Percentiles rank a stretch among this genome's conserved stretches.
Conservation (phyloP, 2,888 invertebrate species). For the Drosophila dives region DNA sequence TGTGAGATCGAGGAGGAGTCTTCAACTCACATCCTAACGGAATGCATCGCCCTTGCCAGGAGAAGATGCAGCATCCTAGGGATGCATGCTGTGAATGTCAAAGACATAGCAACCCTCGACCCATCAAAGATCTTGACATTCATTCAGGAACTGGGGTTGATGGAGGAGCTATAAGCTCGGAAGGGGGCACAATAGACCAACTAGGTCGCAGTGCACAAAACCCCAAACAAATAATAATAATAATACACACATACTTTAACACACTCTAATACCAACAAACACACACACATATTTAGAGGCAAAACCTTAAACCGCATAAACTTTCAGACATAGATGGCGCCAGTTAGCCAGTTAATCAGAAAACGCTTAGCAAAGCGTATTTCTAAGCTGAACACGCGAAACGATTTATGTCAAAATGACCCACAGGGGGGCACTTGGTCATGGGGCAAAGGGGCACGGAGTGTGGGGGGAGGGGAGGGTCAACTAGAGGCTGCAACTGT, state of each 20-base stretch:
- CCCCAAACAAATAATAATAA: no score
- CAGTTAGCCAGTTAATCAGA: slow-evolving; percentile 61
- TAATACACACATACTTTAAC: neutral
- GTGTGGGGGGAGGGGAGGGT: neutral
- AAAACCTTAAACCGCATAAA: neutral
- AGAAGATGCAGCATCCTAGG: no score
- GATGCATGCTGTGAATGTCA: no score
- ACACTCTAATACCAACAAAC: neutral
- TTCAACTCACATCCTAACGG: no score
- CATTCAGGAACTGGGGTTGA: no score
- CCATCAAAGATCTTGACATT: no score
- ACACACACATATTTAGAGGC: neutral
- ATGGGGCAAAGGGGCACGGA: neutral
- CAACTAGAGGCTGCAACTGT: slow-evolving; percentile 23
- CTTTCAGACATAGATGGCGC: slow-evolving; percentile 13
- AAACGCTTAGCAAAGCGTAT: slow-evolving; percentile 64
- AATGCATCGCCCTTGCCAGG: no score
- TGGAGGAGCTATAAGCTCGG: no score
- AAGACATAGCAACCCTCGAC: no score
- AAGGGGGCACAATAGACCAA: no score
- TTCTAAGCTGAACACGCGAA: slow-evolving; percentile 3
- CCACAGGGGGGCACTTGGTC: slow-evolving; percentile 18
- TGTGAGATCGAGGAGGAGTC: no score
- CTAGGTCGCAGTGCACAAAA: no score
- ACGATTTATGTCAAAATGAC: slow-evolving; percentile 55